Conservation (phyloP, 2,797 vertebrate species). For the Enteromius argenteus region DNA sequence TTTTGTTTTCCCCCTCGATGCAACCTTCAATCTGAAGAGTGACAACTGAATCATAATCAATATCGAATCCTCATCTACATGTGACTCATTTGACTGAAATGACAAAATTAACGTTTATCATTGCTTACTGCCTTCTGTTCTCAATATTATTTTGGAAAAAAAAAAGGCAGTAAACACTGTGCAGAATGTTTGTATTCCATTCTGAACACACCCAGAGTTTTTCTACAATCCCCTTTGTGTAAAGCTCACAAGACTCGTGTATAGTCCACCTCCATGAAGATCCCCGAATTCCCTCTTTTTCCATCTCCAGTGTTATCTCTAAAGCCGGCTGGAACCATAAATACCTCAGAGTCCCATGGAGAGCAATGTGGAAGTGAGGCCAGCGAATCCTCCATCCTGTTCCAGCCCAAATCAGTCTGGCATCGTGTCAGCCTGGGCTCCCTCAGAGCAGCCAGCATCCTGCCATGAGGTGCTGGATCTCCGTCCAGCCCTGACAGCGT, state of each 20-base stretch:
- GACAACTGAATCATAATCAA: constrained; percentile 14
- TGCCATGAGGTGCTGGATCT: constrained; percentile 43
- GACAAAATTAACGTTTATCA: neutral
- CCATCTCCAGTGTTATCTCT: neutral
- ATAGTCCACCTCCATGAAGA: neutral
- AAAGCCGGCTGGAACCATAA: neutral
- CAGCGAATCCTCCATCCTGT: constrained; percentile 48
- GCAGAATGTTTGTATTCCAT: constrained; percentile 1
- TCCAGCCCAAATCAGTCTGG: constrained; percentile 32
- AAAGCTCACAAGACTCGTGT: neutral
- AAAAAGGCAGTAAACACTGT: neutral
- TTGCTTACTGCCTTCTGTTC: neutral
- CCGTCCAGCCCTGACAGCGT: constrained; percentile 32
- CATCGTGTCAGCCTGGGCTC: constrained; percentile 41
- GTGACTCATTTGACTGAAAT: neutral
- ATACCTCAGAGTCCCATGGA: constrained; percentile 60
- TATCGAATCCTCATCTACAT: constrained; percentile 7
- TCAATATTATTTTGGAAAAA: neutral
- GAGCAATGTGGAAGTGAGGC: constrained; percentile 34
- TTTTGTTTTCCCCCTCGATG: neutral
- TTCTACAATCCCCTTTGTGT: constrained; percentile 9
- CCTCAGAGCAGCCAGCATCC: constrained; percentile 55
- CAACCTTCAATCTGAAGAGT: constrained; percentile 7
- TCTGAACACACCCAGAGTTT: constrained; percentile 4
- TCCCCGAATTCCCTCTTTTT: constrained; percentile 2